Conservation (phyloP, 1,140 invertebrate genomes). For the Drosophila melanica region DNA sequence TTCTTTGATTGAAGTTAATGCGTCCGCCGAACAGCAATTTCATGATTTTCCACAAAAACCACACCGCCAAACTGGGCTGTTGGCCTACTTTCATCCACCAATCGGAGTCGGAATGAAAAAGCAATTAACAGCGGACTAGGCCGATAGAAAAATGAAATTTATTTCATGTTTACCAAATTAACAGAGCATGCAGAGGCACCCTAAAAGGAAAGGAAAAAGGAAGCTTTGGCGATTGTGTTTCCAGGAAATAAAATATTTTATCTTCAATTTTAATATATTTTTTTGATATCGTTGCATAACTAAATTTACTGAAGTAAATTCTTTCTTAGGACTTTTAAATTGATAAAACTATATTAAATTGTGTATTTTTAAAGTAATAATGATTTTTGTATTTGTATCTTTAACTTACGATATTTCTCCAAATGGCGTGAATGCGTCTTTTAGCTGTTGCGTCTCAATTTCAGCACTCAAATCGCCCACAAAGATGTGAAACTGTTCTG, state of each 20-base stretch:
- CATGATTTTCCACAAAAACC: slow-evolving; percentile 8
- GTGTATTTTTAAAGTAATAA: too few relatives aligned
- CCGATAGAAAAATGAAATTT: slow-evolving; percentile 10
- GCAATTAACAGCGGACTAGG: slow-evolving; percentile 35
- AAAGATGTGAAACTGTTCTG: slow-evolving; percentile 99
- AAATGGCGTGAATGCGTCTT: slow-evolving; percentile 98
- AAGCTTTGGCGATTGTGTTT: not conserved
- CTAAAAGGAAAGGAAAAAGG: too few relatives aligned
- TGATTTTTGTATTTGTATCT: too few relatives aligned
- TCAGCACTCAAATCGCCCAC: slow-evolving; percentile 99
- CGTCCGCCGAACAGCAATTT: too few relatives aligned
- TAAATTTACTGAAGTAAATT: too few relatives aligned
- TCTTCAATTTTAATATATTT: not conserved
- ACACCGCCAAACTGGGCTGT: slow-evolving; percentile 6
- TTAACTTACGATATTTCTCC: slow-evolving; percentile 95
- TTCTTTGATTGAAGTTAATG: slow-evolving; percentile 81
- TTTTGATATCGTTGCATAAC: too few relatives aligned
- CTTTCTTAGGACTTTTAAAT: too few relatives aligned
- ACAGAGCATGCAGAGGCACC: slow-evolving; percentile 7
- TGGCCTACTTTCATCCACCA: slow-evolving; percentile 31
- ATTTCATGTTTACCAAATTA: slow-evolving; percentile 9
- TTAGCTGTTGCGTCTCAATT: slow-evolving; percentile 97
- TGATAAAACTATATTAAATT: not conserved
- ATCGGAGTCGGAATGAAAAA: slow-evolving; percentile 29
- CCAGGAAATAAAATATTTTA: not conserved